Conservation (phyloP, 2,888 invertebrate species). For the Agrilus biguttatus region DNA sequence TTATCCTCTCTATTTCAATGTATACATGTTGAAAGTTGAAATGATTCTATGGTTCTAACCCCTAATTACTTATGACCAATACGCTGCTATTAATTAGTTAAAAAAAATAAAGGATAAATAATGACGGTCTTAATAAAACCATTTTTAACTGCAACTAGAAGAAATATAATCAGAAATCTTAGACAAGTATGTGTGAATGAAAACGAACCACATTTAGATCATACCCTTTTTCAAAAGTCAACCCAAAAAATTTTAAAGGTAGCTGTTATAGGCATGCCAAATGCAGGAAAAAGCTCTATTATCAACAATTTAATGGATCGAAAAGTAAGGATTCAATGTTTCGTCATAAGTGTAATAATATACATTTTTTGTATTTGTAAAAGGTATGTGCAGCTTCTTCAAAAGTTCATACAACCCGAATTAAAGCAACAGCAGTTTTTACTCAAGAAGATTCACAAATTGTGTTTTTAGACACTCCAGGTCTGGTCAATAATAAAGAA, state of each 20-base stretch:
- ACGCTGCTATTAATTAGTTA: too few relatives aligned
- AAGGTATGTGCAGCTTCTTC: constrained; percentile 82
- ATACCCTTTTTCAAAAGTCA: background rate
- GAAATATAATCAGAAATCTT: too few relatives aligned
- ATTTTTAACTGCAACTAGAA: too few relatives aligned
- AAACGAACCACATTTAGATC: too few relatives aligned
- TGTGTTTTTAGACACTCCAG: constrained; percentile 88
- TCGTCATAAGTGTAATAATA: background rate
- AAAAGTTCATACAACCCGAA: constrained; percentile 84
- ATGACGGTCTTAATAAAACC: too few relatives aligned
- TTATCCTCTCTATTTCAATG: too few relatives aligned
- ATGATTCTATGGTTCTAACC: too few relatives aligned
- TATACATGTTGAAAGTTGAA: too few relatives aligned
- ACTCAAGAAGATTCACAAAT: constrained; percentile 70
- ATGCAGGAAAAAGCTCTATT: constrained; percentile 91
- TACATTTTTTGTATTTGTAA: constrained; percentile 13
- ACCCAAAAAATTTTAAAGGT: constrained; percentile 43
- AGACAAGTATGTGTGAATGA: too few relatives aligned
- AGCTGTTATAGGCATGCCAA: constrained; percentile 85
- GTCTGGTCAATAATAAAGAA: constrained; percentile 59
- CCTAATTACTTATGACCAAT: too few relatives aligned
- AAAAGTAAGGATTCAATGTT: constrained; percentile 40
- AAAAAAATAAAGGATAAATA: too few relatives aligned
- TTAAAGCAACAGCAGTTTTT: constrained; percentile 55
- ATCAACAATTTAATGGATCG: constrained; percentile 74